These are phyloP conservation scores for Lophotriccus pileatus DNA, from an alignment of 2,797 vertebrate genomes.

Conservation along the genomic window DNA sequence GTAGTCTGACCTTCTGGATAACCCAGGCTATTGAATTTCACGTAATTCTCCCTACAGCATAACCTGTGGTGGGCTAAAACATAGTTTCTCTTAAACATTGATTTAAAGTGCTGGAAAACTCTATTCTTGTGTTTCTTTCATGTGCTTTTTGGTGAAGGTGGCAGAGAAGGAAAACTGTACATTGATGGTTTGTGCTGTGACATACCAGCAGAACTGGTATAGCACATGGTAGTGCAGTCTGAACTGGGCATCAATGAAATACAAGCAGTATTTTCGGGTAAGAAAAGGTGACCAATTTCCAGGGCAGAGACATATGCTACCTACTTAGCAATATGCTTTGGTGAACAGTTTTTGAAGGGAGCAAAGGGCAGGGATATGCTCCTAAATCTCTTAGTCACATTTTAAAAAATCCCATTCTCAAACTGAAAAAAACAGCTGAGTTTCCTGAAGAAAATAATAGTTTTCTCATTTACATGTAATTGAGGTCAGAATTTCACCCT, in stretches of 20 bases:
- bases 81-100: neutral
- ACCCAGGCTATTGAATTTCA: slow-evolving; percentile 51
- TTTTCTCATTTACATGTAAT: neutral
- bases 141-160: neutral
- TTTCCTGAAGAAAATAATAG: neutral
- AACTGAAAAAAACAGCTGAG: neutral
- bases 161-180: neutral
- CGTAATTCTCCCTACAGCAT: neutral
- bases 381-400: neutral
- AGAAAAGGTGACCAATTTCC: neutral
- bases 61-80: neutral
- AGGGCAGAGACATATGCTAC: neutral
- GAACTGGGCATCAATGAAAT: neutral
- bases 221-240: rapidly evolving
- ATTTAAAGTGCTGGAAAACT: neutral
- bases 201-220: neutral
- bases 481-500: neutral
- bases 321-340: neutral
- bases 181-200: neutral
- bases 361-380: neutral
- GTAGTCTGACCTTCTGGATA: slow-evolving; percentile 47
- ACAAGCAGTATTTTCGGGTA: neutral
- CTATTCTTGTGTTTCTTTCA: neutral
- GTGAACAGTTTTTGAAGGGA: neutral
- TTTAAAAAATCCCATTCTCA: neutral